Evolutionary conservation across 2,888 invertebrate genomes (phyloP), one percentile per base, ranked within the genome.

Genomic region (Bhutanitis thaidina): DNA sequence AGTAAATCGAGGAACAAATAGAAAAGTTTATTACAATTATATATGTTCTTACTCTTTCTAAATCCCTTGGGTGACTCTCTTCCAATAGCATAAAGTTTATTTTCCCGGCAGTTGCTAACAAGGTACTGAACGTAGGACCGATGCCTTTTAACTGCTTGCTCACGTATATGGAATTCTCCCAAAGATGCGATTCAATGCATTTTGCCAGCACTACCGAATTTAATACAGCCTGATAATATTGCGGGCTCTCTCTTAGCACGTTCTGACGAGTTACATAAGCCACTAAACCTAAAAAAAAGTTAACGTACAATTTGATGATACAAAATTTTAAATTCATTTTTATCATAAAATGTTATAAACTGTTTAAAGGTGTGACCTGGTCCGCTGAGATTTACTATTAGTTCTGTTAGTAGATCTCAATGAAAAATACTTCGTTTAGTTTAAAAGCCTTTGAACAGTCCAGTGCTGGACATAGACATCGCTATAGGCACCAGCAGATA

Each of bases 131-230:
- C 0, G 92, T 91, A 7, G 91, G 90, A 0, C 94, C 95, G 55
- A 95, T 94, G 39, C 93, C 93, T 49, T 91, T 91, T 41, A 96
- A 75, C 69, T 96, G 95, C 62, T 92, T 91, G 53, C 92, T 88
- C 15, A 95, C 91, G 70, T 90, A 93, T 1, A 69, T 70, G 0
- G 95, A 94, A 71, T 95, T 92, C 67, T 95, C 94, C 96, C 96
- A 96, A 37, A 96, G 77, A 60, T 91, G 91, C 0, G 93, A 91
- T 25, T 80, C 66, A 55, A 95, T 86, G 66, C 94, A 94, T 80
- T 95, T 95, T 5, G 91, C 81, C 48, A 96, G 80, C 25, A 91
- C 78, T 15, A 92, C 74, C 0, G 94, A 79, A 74, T 91, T 92
- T 3, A 93, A 67, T 10, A 94, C 77, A 0, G 92, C 90, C 47